A percentile compares a stretch with the other conserved stretches of the same genome.
Conservation (phyloP, 1,140 invertebrate genomes). For the Orius insidiosus region DNA sequence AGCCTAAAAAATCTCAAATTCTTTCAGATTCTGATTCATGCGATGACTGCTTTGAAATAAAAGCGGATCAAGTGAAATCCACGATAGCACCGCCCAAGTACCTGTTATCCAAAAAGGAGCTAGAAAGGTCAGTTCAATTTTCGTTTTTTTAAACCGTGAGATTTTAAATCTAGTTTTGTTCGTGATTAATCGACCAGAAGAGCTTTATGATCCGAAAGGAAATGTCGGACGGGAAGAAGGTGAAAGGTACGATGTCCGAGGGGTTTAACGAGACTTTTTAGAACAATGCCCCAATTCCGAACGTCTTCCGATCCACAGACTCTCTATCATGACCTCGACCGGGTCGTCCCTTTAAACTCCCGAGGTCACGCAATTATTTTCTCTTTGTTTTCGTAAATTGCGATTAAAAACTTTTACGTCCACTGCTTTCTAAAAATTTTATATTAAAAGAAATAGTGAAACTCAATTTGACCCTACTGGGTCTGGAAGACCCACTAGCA, state of each 20-base stretch:
- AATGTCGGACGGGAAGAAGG: conserved; percentile 3
- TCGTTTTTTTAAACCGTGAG: not conserved
- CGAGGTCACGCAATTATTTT: too few relatives aligned
- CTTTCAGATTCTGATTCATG: conserved; percentile 29
- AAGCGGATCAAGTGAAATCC: conserved; percentile 54
- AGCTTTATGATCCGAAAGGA: not conserved
- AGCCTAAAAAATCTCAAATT: too few relatives aligned
- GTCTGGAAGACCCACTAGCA: too few relatives aligned
- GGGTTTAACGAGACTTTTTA: not conserved
- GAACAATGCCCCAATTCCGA: too few relatives aligned
- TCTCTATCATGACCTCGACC: too few relatives aligned
- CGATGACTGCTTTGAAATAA: conserved; percentile 31
- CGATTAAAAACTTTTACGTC: too few relatives aligned
- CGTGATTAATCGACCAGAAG: not conserved
- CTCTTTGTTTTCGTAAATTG: too few relatives aligned
- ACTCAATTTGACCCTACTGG: too few relatives aligned
- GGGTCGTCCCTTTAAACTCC: too few relatives aligned
- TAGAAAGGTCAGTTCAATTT: conserved; percentile 11
- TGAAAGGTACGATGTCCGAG: not conserved
- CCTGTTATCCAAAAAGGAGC: conserved; percentile 15
- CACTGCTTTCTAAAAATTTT: too few relatives aligned
- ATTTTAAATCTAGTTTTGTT: not conserved
- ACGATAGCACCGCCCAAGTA: conserved; percentile 51
- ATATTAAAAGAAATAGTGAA: too few relatives aligned
- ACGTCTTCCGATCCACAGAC: too few relatives aligned